A percentile compares a stretch with the other conserved stretches of the same genome.
phyloP scores from a whole-genome alignment of 2,797 vertebrate genomes.

The Orestias chungarensis region DNA sequence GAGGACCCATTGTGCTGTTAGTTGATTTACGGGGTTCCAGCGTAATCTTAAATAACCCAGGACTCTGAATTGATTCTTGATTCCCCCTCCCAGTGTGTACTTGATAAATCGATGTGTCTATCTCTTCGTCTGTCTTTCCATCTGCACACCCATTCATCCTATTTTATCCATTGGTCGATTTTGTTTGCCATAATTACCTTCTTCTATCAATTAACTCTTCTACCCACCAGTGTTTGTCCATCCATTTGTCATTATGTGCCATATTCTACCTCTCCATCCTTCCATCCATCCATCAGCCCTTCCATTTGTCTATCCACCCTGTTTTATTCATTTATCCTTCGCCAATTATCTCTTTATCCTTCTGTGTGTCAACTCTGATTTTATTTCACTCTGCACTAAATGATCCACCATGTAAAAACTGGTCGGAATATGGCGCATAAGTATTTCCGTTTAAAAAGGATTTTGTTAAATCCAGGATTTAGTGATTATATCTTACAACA shows the following conservation, averaged over 20 bases:
- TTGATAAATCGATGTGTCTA: background rate
- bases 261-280: background rate
- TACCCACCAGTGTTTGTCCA: too few relatives aligned
- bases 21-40: background rate
- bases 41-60: background rate
- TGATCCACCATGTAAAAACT: background rate
- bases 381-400: background rate
- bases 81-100: background rate
- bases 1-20: background rate
- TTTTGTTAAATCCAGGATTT: too few relatives aligned
- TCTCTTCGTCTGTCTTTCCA: background rate
- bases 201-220: background rate
- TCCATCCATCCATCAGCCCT: background rate
- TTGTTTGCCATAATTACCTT: too few relatives aligned
- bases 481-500: too few relatives aligned
- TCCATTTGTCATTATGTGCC: background rate
- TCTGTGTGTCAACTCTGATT: background rate
- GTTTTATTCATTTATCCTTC: too few relatives aligned
- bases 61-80: background rate
- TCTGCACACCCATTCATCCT: too few relatives aligned
- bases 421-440: background rate
- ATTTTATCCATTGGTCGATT: background rate
- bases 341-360: background rate
- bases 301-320: background rate
- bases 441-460: too few relatives aligned